A percentile compares a stretch with the other conserved stretches of the same genome.
Evolutionary conservation across 2,113 vertebrate genomes (phyloP).

Genomic region (Monarcha castaneiventris): DNA sequence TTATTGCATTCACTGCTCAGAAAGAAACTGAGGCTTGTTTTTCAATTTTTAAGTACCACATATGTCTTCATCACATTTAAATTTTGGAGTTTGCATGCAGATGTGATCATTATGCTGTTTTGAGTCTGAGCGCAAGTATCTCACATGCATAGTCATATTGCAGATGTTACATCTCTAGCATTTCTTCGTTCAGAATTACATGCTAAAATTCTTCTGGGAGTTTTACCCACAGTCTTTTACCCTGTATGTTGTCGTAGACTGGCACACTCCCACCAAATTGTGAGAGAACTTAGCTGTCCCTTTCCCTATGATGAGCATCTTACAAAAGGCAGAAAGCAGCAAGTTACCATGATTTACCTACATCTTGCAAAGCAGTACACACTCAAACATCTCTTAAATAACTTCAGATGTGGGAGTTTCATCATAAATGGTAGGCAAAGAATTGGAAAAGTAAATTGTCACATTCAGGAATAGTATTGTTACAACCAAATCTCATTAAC

Average conservation of each 20-base stretch:
- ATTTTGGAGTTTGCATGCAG: background rate
- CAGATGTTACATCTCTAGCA: background rate
- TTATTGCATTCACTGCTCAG: background rate
- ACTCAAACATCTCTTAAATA: background rate
- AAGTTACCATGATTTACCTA: background rate
- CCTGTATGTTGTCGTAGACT: background rate
- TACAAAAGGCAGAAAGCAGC: background rate
- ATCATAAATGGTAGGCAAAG: background rate
- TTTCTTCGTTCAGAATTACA: background rate
- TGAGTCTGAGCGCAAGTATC: background rate
- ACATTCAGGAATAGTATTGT: no score
- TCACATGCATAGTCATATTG: background rate
- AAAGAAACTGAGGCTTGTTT: background rate
- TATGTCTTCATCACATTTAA: background rate
- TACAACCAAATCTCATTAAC: background rate
- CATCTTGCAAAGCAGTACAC: background rate
- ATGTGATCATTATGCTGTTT: background rate
- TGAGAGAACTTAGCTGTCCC: background rate
- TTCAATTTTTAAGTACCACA: background rate
- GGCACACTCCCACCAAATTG: background rate
- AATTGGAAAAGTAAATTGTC: background rate
- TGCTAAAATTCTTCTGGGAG: background rate
- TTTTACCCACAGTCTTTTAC: background rate
- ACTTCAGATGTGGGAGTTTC: background rate
- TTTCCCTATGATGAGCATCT: background rate